Evolutionary conservation across 2,888 invertebrate genomes (phyloP).

Genomic region (Dysmachus trigonus): DNA sequence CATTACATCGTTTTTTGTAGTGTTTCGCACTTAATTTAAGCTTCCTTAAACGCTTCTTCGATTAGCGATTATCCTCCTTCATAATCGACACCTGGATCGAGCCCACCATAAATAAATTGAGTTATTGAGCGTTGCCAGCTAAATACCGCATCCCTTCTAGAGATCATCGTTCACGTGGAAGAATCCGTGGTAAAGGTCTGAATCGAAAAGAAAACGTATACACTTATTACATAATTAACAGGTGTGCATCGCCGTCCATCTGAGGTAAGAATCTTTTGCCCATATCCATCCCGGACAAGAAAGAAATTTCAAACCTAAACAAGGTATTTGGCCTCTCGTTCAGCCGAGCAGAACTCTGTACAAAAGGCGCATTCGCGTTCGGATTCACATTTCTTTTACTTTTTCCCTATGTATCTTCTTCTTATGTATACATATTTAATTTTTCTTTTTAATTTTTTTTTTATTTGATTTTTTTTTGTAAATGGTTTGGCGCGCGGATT

Average conservation of each 20-base stretch:
- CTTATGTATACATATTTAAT: background rate
- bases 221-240: constrained; percentile 4
- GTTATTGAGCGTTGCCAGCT: background rate
- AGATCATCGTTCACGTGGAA: background rate
- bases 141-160: background rate
- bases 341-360: constrained; percentile 12
- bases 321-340: constrained; percentile 12
- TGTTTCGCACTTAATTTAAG: background rate
- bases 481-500: background rate
- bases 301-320: constrained; percentile 3
- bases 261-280: background rate
- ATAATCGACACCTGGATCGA: background rate
- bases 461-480: background rate
- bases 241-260: background rate
- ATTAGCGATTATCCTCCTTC: background rate
- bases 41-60: background rate
- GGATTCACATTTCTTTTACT: background rate
- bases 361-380: background rate
- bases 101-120: background rate
- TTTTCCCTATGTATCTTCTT: background rate
- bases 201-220: background rate
- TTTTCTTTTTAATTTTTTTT: background rate
- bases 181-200: background rate
- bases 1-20: background rate
- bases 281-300: background rate